Conservation (phyloP, 2,113 vertebrate genomes). For the Paramormyrops kingsleyae region DNA sequence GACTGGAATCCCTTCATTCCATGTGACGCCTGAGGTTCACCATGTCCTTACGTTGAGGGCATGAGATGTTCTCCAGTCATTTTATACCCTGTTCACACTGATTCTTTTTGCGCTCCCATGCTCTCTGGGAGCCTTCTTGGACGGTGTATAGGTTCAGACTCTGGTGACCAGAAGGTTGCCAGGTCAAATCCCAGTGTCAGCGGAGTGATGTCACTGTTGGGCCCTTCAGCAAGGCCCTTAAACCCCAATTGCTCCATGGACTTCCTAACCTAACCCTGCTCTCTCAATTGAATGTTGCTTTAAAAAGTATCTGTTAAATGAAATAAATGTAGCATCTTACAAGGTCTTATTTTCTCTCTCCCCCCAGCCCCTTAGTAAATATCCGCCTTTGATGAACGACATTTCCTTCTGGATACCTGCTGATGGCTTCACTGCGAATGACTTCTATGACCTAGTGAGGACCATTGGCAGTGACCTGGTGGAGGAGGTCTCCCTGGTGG, state of each 20-base stretch:
- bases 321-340: background rate
- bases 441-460: constrained; percentile 91
- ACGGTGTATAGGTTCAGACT: background rate
- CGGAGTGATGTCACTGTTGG: background rate
- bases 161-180: background rate
- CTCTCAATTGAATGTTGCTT: background rate
- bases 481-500: constrained; percentile 79
- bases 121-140: background rate
- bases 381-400: constrained; percentile 80
- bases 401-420: constrained; percentile 93
- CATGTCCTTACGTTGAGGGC: background rate
- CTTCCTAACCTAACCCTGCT: background rate
- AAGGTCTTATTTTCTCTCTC: constrained; percentile 22
- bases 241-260: background rate
- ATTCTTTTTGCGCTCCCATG: background rate
- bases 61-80: background rate
- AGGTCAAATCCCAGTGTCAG: background rate
- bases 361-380: constrained; percentile 79
- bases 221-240: background rate
- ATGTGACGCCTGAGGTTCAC: background rate
- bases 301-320: background rate
- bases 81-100: background rate
- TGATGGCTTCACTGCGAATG: constrained; percentile 69
- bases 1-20: background rate
- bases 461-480: constrained; percentile 82